Evolutionary conservation across 2,888 invertebrate species (phyloP).

Genomic region (Dorcus hopei): DNA sequence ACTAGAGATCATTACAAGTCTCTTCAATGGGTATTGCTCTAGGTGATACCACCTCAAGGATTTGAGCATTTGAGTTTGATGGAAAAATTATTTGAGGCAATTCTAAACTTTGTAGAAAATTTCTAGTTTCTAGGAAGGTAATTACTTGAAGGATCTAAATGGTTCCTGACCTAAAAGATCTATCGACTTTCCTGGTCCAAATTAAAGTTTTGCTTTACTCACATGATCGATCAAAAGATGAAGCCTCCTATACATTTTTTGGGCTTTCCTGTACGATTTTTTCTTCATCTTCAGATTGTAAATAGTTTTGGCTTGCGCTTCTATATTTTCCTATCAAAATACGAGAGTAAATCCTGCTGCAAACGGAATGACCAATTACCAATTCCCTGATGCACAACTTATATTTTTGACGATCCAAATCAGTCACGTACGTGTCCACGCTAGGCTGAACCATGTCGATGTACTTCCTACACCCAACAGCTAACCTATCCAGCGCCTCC

Average conservation of each 20-base stretch:
- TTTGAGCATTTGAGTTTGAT: no score
- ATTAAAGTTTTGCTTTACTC: constrained; percentile 9
- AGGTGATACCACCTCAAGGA: no score
- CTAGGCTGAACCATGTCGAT: constrained; percentile 41
- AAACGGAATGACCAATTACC: constrained; percentile 20
- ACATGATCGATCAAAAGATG: constrained; percentile 37
- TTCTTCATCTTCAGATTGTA: constrained; percentile 33
- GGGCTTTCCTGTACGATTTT: constrained; percentile 34
- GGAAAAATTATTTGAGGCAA: no score
- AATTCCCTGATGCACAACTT: constrained; percentile 37
- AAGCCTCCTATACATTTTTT: constrained; percentile 33
- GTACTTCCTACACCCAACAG: constrained; percentile 43
- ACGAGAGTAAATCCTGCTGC: background rate
- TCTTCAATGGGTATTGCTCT: no score
- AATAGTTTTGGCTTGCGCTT: constrained; percentile 23
- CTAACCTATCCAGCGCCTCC: constrained; percentile 40
- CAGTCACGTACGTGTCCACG: constrained; percentile 28
- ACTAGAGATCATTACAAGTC: no score
- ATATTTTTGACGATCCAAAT: constrained; percentile 37
- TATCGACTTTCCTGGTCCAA: no score
- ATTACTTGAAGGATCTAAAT: no score
- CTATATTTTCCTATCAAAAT: constrained; percentile 29
- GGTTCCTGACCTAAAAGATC: no score
- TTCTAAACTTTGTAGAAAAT: no score
- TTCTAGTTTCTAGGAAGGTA: no score